These are phyloP conservation scores for Poeciliopsis turrubarensis DNA, from an alignment of 2,113 vertebrate genomes.

Conservation along the genomic window DNA sequence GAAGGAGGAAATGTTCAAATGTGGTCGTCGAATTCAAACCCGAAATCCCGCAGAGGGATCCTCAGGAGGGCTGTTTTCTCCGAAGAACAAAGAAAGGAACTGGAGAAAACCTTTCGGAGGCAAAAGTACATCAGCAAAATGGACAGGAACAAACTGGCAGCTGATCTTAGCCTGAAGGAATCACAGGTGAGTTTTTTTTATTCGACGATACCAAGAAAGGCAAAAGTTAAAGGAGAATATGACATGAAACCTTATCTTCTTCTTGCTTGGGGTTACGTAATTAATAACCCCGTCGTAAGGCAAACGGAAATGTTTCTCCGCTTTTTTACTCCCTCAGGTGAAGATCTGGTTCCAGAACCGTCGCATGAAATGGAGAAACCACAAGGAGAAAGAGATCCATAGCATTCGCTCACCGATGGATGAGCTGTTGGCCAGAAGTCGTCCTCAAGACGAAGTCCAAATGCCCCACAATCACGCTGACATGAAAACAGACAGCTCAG, in stretches of 20 bases:
- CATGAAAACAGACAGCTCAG: slow-evolving; percentile 35
- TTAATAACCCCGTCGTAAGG: not conserved
- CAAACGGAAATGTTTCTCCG: not conserved
- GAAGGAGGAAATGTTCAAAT: slow-evolving; percentile 84
- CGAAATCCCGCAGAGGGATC: slow-evolving; percentile 89
- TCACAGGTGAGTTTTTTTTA: slow-evolving; percentile 85
- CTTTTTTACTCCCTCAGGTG: slow-evolving; percentile 80
- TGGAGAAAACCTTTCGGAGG: slow-evolving; percentile 95
- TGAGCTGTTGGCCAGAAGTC: slow-evolving; percentile 70
- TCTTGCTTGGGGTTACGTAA: not conserved
- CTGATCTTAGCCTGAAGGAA: slow-evolving; percentile 91
- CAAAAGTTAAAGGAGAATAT: not conserved
- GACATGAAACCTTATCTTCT: not conserved
- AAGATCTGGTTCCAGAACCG: slow-evolving; percentile 99
- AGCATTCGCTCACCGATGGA: slow-evolving; percentile 70
- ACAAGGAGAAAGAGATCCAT: slow-evolving; percentile 90
- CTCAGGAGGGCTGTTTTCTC: slow-evolving; percentile 96
- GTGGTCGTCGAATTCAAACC: slow-evolving; percentile 84
- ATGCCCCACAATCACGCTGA: slow-evolving; percentile 28
- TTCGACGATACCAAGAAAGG: not conserved
- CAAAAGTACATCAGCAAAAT: slow-evolving; percentile 99
- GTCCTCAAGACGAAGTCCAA: slow-evolving; percentile 58
- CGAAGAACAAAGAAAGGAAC: slow-evolving; percentile 92
- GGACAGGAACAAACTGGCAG: slow-evolving; percentile 91
- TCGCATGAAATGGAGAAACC: slow-evolving; percentile 98